phyloP scores from a whole-genome alignment of 2,113 vertebrate genomes.

The Cyprinodon variegatus region DNA sequence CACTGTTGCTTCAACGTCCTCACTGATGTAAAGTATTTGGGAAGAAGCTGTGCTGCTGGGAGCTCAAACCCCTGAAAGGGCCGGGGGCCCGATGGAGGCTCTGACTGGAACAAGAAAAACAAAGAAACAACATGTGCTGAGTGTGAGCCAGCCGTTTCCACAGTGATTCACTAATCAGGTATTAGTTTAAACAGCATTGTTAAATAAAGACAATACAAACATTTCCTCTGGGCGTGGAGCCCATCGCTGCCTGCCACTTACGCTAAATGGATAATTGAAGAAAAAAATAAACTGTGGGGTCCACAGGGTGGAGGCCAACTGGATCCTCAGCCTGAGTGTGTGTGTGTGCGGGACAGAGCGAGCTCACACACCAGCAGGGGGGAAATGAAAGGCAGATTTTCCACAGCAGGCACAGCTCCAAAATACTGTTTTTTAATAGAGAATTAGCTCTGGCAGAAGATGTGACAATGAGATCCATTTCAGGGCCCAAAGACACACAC shows the following conservation, averaged over 20 bases:
- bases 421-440: constrained; percentile 65
- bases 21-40: too few relatives aligned
- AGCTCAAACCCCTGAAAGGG: neutral
- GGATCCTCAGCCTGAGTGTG: constrained; percentile 15
- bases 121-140: constrained; percentile 7
- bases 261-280: constrained; percentile 78
- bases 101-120: constrained; percentile 39
- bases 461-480: constrained; percentile 66
- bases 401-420: constrained; percentile 64
- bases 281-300: constrained; percentile 80
- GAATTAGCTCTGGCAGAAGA: constrained; percentile 65
- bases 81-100: constrained; percentile 11
- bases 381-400: constrained; percentile 80
- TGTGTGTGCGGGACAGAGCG: constrained; percentile 42
- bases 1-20: too few relatives aligned
- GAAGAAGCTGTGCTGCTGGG: too few relatives aligned
- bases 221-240: constrained; percentile 75
- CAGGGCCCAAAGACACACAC: constrained; percentile 19
- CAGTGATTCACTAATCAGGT: constrained; percentile 51
- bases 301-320: constrained; percentile 66
- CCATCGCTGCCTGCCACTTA: constrained; percentile 76
- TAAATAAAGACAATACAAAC: constrained; percentile 64
- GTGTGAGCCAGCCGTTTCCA: constrained; percentile 4
- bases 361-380: constrained; percentile 48
- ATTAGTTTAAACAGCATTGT: constrained; percentile 69